A percentile compares a stretch with the other conserved stretches of the same genome.
These are phyloP conservation scores for Thunnus thynnus DNA, from an alignment of 2,113 vertebrate species.

Conservation along the genomic window DNA sequence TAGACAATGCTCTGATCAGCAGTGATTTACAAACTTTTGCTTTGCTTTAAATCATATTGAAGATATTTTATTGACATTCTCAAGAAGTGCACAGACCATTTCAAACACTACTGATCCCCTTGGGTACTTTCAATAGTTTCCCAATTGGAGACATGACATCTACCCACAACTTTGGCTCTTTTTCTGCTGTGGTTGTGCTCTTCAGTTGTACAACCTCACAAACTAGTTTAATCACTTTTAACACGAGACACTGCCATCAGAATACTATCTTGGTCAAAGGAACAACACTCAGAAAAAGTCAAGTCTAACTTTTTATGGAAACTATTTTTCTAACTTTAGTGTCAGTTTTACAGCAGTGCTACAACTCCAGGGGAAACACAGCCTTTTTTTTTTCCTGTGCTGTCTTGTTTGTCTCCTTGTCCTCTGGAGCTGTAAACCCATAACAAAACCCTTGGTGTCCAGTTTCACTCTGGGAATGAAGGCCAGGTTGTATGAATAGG, in stretches of 20 bases:
- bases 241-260: slow-evolving; percentile 14
- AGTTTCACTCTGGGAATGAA: slow-evolving; percentile 79
- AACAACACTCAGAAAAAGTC: slow-evolving; percentile 3
- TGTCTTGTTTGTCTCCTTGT: slow-evolving; percentile 73
- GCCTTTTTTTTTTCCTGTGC: slow-evolving; percentile 24
- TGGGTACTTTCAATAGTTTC: slow-evolving; percentile 7
- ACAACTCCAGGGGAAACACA: slow-evolving; percentile 26
- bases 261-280: slow-evolving; percentile 12
- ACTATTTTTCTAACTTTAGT: slow-evolving; percentile 31
- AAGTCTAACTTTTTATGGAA: slow-evolving; percentile 17
- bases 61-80: background rate
- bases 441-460: slow-evolving; percentile 73
- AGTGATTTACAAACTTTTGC: background rate
- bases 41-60: background rate
- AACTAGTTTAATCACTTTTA: slow-evolving; percentile 34
- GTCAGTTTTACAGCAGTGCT: slow-evolving; percentile 43
- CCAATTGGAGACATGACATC: slow-evolving; percentile 34
- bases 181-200: slow-evolving; percentile 28
- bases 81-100: background rate
- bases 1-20: background rate
- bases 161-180: slow-evolving; percentile 35
- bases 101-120: background rate
- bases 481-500: slow-evolving; percentile 75
- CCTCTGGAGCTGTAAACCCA: slow-evolving; percentile 76
- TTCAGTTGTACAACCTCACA: slow-evolving; percentile 33